Percentiles rank a stretch among this genome's conserved stretches.
Conservation (phyloP, 2,888 invertebrate genomes). For the Drosophila conformis region DNA sequence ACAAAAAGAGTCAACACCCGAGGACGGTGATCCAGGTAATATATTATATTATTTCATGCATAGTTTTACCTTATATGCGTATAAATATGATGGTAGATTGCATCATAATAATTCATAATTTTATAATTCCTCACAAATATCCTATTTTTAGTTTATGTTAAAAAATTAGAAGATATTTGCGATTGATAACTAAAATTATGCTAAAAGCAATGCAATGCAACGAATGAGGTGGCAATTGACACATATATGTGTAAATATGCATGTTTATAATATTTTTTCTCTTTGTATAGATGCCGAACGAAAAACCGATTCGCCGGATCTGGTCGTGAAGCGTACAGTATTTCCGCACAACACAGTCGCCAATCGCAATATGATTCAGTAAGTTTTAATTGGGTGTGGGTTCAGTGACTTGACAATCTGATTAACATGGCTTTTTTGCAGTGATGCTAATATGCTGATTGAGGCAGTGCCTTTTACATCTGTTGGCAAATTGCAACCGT, state of each 20-base stretch:
- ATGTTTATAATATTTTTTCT: neutral
- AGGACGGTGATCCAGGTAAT: slow-evolving; percentile 78
- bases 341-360: slow-evolving; percentile 91
- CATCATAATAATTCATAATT: too few relatives aligned
- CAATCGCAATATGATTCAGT: slow-evolving; percentile 91
- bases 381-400: slow-evolving; percentile 83
- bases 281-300: slow-evolving; percentile 86
- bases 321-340: slow-evolving; percentile 88
- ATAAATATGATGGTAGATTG: too few relatives aligned
- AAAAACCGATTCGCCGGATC: slow-evolving; percentile 87
- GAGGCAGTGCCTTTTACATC: slow-evolving; percentile 95
- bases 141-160: too few relatives aligned
- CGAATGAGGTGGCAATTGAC: neutral
- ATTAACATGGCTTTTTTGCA: slow-evolving; percentile 78
- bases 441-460: slow-evolving; percentile 95
- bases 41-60: neutral
- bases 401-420: neutral
- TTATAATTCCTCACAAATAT: too few relatives aligned
- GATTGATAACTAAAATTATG: neutral
- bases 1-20: slow-evolving; percentile 86
- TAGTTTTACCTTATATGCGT: neutral
- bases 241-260: neutral
- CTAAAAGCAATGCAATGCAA: neutral
- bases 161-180: too few relatives aligned
- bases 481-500: slow-evolving; percentile 96